These are phyloP conservation scores for Triops cancriformis DNA, from an alignment of 1,140 invertebrate species.

Conservation along the genomic window DNA sequence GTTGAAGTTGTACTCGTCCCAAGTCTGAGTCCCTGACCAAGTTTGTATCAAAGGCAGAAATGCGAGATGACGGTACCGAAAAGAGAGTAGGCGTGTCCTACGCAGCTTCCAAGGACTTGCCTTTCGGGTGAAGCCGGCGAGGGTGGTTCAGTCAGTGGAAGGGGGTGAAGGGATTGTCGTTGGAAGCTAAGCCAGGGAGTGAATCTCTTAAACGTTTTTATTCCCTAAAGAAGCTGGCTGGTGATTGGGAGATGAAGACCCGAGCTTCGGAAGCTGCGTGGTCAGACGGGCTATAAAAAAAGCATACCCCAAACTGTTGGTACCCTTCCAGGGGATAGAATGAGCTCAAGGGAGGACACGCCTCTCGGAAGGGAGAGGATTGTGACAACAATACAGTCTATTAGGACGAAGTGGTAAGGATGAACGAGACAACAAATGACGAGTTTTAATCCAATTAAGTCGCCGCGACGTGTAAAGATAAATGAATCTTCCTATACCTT, in stretches of 20 bases:
- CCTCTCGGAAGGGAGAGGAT: neutral
- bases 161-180: neutral
- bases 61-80: too few species aligned
- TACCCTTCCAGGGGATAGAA: neutral
- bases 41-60: neutral
- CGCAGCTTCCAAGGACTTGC: neutral
- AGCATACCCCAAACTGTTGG: too few species aligned
- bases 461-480: slow-evolving; percentile 3
- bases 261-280: neutral
- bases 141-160: neutral
- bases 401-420: neutral
- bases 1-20: neutral
- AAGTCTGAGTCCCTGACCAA: neutral
- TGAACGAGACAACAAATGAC: neutral
- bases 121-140: neutral
- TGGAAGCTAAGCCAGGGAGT: too few species aligned
- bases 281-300: neutral
- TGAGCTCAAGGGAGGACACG: neutral
- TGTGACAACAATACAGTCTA: neutral
- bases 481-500: neutral
- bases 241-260: neutral
- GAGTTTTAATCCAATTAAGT: slow-evolving; percentile 11
- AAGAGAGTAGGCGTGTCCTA: neutral
- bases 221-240: neutral
- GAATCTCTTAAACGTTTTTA: neutral